Percentiles rank a stretch among this genome's conserved stretches.
phyloP scores from a whole-genome alignment of 2,113 vertebrate species.

The Chaenocephalus aceratus region DNA sequence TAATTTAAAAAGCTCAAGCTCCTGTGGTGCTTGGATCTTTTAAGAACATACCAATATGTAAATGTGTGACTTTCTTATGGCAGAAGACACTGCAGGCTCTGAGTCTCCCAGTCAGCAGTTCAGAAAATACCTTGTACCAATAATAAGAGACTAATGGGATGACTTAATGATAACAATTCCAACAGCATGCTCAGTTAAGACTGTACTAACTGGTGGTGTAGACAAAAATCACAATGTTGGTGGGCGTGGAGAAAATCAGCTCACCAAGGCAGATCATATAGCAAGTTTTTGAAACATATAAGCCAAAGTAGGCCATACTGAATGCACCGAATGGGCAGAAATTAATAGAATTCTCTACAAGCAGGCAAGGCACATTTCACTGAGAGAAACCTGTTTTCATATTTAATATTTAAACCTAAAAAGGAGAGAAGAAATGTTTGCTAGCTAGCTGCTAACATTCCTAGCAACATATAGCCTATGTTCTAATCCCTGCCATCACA shows the following conservation, averaged over 20 bases:
- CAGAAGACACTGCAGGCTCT: slow-evolving; percentile 15
- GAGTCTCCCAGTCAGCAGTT: slow-evolving; percentile 36
- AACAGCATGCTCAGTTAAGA: slow-evolving; percentile 16
- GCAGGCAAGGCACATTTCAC: no score
- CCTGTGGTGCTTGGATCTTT: slow-evolving; percentile 29
- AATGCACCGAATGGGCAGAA: no score
- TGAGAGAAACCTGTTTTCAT: no score
- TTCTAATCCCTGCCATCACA: background rate
- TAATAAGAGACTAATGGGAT: slow-evolving; percentile 48
- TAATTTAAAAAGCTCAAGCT: slow-evolving; percentile 25
- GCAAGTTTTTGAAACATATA: no score
- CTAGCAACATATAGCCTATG: background rate
- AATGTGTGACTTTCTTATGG: slow-evolving; percentile 13
- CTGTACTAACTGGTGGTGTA: background rate
- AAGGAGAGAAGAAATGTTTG: no score
- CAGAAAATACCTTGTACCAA: slow-evolving; percentile 42
- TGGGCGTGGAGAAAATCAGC: no score
- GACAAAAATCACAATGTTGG: no score
- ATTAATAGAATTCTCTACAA: no score
- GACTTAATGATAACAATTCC: slow-evolving; percentile 1
- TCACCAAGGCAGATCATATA: no score
- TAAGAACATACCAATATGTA: slow-evolving; percentile 34
- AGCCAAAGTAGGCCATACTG: no score
- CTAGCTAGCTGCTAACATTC: no score
- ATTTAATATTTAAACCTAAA: no score